Base-by-base conservation (phyloP, 2,113 vertebrate species). In the Macquaria ambigua region DNA sequence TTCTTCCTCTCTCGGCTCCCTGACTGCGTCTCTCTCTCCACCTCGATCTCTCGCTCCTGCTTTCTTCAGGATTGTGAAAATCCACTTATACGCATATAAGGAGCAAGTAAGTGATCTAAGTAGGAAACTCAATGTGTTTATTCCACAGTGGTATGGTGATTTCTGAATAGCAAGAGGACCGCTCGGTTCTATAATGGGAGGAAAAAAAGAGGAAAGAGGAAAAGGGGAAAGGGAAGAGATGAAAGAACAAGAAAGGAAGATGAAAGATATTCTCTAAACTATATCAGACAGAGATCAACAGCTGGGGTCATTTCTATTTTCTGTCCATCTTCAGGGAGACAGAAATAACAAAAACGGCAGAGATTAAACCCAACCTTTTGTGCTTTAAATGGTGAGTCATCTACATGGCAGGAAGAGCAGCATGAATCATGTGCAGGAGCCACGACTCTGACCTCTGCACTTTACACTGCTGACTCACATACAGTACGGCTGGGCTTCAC, bases 291-390 rank as follows among this genome's bases (percentile, higher is more conserved):
- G 46, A 31, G n/a, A 63, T 70, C 71, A 80, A n/a, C 63, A 64
- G 39, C 39, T 53, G 48, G n/a, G 64, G 18, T 74, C 14, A 0
- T 52, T 58, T 70, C 50, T 18, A 25, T 75, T 34, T 34, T 50
- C 1, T 0, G 28, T 72, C 56, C 37, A 16, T 78, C 82, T 43
- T 59, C 23, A 14, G 48, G 82, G 59, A 64, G 68, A 5, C 66
- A 43, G 5, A 46, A 43, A 23, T 6, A 3, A 61, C 46, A 64
- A 58, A 64, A 85, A 28, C 68, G 52, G 15, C 69, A 11, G 1
- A 62, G 78, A 84, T 61, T 66, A 34, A 82, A 74, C 16, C 37
- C 75, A 86, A 88, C 86, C 83, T 87, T 82, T 77, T 6, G 53
- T 46, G 71, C 21, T 68, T 73, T 74, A 1, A 86, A 75, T 23